phyloP scores from a whole-genome alignment of 2,888 invertebrate species.

The Stenichneumon culpator region DNA sequence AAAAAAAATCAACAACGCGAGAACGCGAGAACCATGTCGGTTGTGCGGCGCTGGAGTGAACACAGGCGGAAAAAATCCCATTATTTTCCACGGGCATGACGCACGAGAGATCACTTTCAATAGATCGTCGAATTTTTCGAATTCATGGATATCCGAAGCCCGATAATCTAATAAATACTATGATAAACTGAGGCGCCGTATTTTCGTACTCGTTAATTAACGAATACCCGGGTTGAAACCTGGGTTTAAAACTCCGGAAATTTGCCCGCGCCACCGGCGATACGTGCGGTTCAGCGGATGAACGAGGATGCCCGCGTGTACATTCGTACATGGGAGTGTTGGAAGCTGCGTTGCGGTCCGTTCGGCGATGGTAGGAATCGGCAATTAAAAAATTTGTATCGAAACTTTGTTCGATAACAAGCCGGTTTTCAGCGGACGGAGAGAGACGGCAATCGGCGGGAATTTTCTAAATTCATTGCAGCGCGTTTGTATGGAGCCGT shows the following conservation, averaged over 20 bases:
- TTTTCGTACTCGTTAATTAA: conserved; percentile 51
- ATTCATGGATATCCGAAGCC: background rate
- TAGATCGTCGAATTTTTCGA: background rate
- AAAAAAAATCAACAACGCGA: background rate
- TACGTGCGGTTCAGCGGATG: background rate
- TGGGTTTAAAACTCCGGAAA: background rate
- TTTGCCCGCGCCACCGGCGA: background rate
- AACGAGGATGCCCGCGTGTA: background rate
- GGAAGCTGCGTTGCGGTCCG: conserved; percentile 3
- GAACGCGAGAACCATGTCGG: background rate
- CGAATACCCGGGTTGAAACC: background rate
- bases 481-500: background rate
- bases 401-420: conserved; percentile 43
- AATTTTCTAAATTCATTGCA: conserved; percentile 26
- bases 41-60: conserved; percentile 17
- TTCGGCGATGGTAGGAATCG: conserved; percentile 22
- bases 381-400: conserved; percentile 58
- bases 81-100: background rate
- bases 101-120: background rate
- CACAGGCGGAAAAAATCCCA: background rate
- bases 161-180: background rate
- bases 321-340: background rate
- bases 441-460: conserved; percentile 38
- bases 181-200: background rate
- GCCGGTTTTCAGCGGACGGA: background rate